These are phyloP conservation scores for Perca flavescens DNA, from an alignment of 2,113 vertebrate species.

Conservation along the genomic window DNA sequence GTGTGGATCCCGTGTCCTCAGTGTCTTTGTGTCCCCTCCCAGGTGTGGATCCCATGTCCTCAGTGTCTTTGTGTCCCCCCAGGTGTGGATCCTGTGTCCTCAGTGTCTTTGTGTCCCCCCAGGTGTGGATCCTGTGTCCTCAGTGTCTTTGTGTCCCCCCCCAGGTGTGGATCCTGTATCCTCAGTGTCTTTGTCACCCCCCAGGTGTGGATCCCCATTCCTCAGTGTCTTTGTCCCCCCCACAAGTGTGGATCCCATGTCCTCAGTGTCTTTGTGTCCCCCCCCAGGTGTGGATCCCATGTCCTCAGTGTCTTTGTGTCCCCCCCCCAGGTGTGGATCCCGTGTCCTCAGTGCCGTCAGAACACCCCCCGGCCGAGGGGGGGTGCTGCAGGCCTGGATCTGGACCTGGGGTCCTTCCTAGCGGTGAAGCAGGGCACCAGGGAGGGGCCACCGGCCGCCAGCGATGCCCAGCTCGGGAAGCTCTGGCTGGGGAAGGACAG, in stretches of 20 bases:
- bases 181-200: slow-evolving; percentile 64
- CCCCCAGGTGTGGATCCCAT: slow-evolving; percentile 74
- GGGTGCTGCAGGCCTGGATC: slow-evolving; percentile 67
- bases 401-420: slow-evolving; percentile 73
- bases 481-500: slow-evolving; percentile 66
- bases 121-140: slow-evolving; percentile 79
- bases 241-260: slow-evolving; percentile 76
- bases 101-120: slow-evolving; percentile 60
- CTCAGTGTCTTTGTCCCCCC: slow-evolving; percentile 62
- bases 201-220: slow-evolving; percentile 77
- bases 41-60: slow-evolving; percentile 79
- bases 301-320: slow-evolving; percentile 65
- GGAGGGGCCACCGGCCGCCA: background rate
- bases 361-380: slow-evolving; percentile 75
- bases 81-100: slow-evolving; percentile 79
- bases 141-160: slow-evolving; percentile 60
- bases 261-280: slow-evolving; percentile 65
- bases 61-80: slow-evolving; percentile 60
- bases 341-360: slow-evolving; percentile 79
- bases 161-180: slow-evolving; percentile 78
- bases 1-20: slow-evolving; percentile 79
- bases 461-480: slow-evolving; percentile 13
- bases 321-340: slow-evolving; percentile 70
- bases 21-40: slow-evolving; percentile 38
- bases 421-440: slow-evolving; percentile 62